phyloP scores from a whole-genome alignment of 2,888 invertebrate genomes.

The Tetrapedia diversipes region DNA sequence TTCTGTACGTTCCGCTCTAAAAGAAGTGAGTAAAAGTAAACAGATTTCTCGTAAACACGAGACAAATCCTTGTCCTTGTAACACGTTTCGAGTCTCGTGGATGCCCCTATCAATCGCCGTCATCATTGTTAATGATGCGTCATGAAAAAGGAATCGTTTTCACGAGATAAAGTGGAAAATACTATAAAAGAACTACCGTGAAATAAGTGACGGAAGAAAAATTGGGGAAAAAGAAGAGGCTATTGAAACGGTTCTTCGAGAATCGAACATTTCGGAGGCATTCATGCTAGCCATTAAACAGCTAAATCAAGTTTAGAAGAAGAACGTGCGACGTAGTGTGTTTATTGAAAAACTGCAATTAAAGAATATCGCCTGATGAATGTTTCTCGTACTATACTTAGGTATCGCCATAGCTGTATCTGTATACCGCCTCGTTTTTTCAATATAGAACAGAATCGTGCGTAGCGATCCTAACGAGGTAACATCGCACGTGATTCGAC shows the following conservation, averaged over 20 bases:
- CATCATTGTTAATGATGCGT: slow-evolving; percentile 3
- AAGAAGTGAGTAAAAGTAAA: not conserved
- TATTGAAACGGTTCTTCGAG: slow-evolving; percentile 34
- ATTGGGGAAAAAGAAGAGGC: not conserved
- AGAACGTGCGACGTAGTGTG: slow-evolving; percentile 19
- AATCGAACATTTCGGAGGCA: slow-evolving; percentile 19
- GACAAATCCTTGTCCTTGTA: slow-evolving; percentile 17
- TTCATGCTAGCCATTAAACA: slow-evolving; percentile 24
- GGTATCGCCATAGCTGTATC: slow-evolving; percentile 33
- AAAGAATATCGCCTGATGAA: slow-evolving; percentile 39
- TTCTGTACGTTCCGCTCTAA: not conserved
- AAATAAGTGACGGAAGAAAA: not conserved
- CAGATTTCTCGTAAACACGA: slow-evolving; percentile 6
- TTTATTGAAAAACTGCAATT: slow-evolving; percentile 22
- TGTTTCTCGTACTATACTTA: slow-evolving; percentile 42
- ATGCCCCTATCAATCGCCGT: slow-evolving; percentile 38
- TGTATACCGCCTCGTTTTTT: slow-evolving; percentile 21
- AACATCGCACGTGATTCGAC: not conserved
- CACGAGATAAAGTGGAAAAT: too few species aligned
- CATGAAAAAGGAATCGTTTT: slow-evolving; percentile 9
- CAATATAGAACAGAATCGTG: slow-evolving; percentile 16
- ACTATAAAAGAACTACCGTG: too few species aligned
- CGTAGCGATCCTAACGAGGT: not conserved
- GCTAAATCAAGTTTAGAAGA: slow-evolving; percentile 24
- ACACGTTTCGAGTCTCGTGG: slow-evolving; percentile 40